Evolutionary conservation across 2,888 invertebrate species (phyloP).

Genomic region (Ecliptopera silaceata): DNA sequence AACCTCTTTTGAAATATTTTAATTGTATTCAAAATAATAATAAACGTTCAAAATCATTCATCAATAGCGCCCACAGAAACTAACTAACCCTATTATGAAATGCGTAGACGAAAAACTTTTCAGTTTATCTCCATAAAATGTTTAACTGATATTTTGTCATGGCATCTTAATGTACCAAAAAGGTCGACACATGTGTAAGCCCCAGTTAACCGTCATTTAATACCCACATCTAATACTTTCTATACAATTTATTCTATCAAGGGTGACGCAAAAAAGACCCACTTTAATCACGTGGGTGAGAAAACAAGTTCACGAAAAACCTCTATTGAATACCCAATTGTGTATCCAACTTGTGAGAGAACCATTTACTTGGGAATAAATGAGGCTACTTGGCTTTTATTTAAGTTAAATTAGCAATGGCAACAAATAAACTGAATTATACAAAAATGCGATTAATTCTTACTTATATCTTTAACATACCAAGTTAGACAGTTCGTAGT

Average conservation of each 20-base stretch:
- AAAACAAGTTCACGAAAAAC: slow-evolving; percentile 1
- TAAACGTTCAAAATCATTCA: too few relatives aligned
- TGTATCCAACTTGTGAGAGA: background rate
- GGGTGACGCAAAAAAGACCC: slow-evolving; percentile 4
- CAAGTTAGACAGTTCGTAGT: too few relatives aligned
- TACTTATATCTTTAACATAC: too few relatives aligned
- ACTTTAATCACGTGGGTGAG: slow-evolving; percentile 5
- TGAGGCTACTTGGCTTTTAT: too few relatives aligned
- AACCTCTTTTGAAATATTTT: too few relatives aligned
- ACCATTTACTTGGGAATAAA: background rate
- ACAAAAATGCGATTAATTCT: too few relatives aligned
- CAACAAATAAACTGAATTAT: too few relatives aligned
- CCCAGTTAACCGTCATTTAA: slow-evolving; percentile 10
- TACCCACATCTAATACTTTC: slow-evolving; percentile 5
- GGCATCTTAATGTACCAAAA: background rate
- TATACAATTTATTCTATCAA: slow-evolving; percentile 17
- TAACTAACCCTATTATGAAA: too few relatives aligned
- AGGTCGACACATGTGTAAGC: slow-evolving; percentile 4
- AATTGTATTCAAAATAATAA: too few relatives aligned
- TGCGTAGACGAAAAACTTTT: too few relatives aligned
- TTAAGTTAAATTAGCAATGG: too few relatives aligned
- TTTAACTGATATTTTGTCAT: slow-evolving; percentile 4
- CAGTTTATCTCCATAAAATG: slow-evolving; percentile 6
- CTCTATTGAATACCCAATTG: background rate
- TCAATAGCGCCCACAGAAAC: too few relatives aligned